Percentiles rank a stretch among this genome's conserved stretches.
phyloP scores from a whole-genome alignment of 2,797 vertebrate species.

The Cuculus canorus region DNA sequence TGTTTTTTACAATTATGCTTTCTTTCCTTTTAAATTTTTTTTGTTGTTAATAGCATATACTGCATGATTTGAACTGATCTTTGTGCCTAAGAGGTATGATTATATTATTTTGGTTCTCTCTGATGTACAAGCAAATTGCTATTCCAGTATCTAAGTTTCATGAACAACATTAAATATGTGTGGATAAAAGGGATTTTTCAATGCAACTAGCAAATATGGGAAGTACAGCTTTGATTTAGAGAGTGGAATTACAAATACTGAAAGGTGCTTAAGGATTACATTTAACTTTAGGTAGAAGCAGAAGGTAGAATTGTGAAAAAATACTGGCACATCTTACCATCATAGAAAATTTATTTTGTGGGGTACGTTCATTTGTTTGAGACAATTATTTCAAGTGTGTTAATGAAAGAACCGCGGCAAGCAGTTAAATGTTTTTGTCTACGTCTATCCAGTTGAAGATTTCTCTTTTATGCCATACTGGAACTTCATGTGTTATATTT shows the following conservation, averaged over 20 bases:
- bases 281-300: not conserved
- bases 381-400: not conserved
- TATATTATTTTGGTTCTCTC: not conserved
- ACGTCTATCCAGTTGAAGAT: not conserved
- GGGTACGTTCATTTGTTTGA: not conserved
- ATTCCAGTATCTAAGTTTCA: not conserved
- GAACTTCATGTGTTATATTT: not conserved
- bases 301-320: not conserved
- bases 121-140: not conserved
- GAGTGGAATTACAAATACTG: not conserved
- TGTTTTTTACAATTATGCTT: not conserved
- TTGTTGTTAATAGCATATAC: not conserved
- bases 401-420: not conserved
- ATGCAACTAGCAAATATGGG: not conserved
- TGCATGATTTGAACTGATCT: not conserved
- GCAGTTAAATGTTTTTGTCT: not conserved
- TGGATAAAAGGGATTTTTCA: not conserved
- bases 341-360: not conserved
- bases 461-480: not conserved
- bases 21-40: not conserved
- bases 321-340: not conserved
- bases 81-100: not conserved
- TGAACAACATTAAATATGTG: not conserved
- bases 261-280: not conserved
- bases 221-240: not conserved